A percentile compares a stretch with the other conserved stretches of the same genome.
These are phyloP conservation scores for Boloria euphrosyne DNA, from an alignment of 2,888 invertebrate genomes.

Conservation along the genomic window DNA sequence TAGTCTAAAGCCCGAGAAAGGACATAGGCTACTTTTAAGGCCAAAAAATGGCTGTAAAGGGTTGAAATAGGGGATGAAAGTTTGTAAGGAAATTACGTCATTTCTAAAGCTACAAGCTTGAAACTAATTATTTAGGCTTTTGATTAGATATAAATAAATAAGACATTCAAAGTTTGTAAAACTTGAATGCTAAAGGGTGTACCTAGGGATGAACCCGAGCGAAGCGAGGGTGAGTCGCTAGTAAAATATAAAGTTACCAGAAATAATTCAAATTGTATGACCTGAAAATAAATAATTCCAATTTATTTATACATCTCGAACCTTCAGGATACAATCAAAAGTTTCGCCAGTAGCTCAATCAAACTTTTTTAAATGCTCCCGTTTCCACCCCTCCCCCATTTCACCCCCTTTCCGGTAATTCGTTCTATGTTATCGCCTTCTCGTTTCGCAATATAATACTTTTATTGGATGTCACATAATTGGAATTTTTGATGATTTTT, in stretches of 20 bases:
- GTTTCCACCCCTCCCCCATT: constrained; percentile 44
- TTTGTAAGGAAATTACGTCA: too few species aligned
- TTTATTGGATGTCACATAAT: constrained; percentile 55
- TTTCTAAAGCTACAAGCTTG: too few species aligned
- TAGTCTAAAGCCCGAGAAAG: too few species aligned
- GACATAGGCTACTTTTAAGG: too few species aligned
- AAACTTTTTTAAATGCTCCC: constrained; percentile 75
- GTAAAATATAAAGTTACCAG: background rate
- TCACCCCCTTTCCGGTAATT: constrained; percentile 52
- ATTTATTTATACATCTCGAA: constrained; percentile 62
- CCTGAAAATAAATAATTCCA: constrained; percentile 29
- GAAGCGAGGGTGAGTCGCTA: too few species aligned
- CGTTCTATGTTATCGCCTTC: constrained; percentile 64
- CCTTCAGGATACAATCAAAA: constrained; percentile 77
- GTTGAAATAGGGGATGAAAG: too few species aligned
- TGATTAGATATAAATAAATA: too few species aligned
- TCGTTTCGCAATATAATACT: constrained; percentile 65
- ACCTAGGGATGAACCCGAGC: too few species aligned
- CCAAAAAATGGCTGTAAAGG: too few species aligned
- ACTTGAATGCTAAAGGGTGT: too few species aligned
- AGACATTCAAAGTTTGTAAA: too few species aligned
- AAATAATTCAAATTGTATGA: background rate
- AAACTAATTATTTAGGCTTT: too few species aligned
- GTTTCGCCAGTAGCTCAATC: constrained; percentile 64
- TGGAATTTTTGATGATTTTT: constrained; percentile 50